phyloP scores from a whole-genome alignment of 2,797 vertebrate genomes.

The Hydrolagus colliei region DNA sequence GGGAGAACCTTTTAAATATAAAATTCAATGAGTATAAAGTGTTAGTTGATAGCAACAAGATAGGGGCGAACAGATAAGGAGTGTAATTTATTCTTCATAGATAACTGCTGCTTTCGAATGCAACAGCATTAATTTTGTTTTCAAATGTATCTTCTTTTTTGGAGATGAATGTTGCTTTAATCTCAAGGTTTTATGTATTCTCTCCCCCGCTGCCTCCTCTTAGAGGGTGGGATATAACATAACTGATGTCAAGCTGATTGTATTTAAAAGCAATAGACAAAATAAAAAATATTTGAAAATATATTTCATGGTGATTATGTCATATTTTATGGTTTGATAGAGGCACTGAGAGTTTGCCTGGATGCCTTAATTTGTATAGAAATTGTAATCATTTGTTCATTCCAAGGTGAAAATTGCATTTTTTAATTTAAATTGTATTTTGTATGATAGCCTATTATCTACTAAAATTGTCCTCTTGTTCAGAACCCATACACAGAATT shows the following conservation, averaged over 20 bases:
- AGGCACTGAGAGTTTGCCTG: slow-evolving; percentile 95
- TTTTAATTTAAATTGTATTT: slow-evolving; percentile 99
- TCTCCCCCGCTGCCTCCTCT: slow-evolving; percentile 46
- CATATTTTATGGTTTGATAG: slow-evolving; percentile 97
- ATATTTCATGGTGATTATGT: slow-evolving; percentile 99
- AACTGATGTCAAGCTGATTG: slow-evolving; percentile 78
- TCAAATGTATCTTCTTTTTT: background rate
- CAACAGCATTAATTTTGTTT: slow-evolving; percentile 6
- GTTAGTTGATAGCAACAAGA: background rate
- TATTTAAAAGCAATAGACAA: slow-evolving; percentile 86
- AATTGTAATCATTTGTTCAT: slow-evolving; percentile 99
- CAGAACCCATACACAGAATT: slow-evolving; percentile 79
- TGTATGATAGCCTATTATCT: slow-evolving; percentile 98
- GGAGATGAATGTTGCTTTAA: background rate
- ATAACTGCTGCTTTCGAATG: background rate
- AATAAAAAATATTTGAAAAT: slow-evolving; percentile 99
- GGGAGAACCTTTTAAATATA: background rate
- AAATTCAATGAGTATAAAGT: background rate
- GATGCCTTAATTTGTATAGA: slow-evolving; percentile 99
- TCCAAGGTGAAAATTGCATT: slow-evolving; percentile 99
- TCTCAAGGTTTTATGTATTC: background rate
- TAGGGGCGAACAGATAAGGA: background rate
- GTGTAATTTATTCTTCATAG: background rate
- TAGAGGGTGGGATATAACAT: slow-evolving; percentile 79
- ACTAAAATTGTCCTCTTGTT: slow-evolving; percentile 98